Evolutionary conservation across 2,113 vertebrate species (phyloP).

Genomic region (Pachycephala philippinensis): DNA sequence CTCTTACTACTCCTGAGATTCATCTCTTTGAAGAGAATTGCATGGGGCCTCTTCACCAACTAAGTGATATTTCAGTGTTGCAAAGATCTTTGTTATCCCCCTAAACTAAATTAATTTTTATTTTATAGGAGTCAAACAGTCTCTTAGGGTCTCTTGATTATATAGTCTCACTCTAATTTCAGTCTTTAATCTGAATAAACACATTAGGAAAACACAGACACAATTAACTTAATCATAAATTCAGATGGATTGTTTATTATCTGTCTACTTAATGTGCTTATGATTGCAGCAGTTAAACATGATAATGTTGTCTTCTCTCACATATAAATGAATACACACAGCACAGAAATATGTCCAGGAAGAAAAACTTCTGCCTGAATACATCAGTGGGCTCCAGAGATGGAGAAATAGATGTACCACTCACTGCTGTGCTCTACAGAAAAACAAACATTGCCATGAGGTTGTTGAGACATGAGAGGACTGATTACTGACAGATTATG

Average conservation of each 20-base stretch:
- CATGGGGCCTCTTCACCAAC: not conserved
- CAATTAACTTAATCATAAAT: conserved; percentile 63
- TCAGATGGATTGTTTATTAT: conserved; percentile 62
- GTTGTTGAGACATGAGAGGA: not conserved
- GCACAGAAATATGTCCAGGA: not conserved
- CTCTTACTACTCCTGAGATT: not conserved
- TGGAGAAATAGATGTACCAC: not conserved
- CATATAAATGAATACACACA: conserved; percentile 37
- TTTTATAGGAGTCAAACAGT: not conserved
- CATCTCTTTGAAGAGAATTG: not conserved
- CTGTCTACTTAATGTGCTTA: conserved; percentile 54
- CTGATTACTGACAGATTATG: conserved; percentile 7
- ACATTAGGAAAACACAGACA: conserved; percentile 39
- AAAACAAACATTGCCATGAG: not conserved
- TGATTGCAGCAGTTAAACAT: conserved; percentile 57
- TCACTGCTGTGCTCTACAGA: not conserved
- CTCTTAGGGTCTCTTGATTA: conserved; percentile 35
- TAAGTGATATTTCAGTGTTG: not conserved
- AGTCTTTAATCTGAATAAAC: conserved; percentile 56
- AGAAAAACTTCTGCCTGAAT: conserved; percentile 15
- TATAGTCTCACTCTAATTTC: conserved; percentile 14
- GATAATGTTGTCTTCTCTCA: conserved; percentile 52
- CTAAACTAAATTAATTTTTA: conserved; percentile 34
- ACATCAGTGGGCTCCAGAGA: not conserved
- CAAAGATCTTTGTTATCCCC: not conserved